Evolutionary conservation across 2,888 invertebrate genomes (phyloP).

Genomic region (Drosophila imparisetae): DNA sequence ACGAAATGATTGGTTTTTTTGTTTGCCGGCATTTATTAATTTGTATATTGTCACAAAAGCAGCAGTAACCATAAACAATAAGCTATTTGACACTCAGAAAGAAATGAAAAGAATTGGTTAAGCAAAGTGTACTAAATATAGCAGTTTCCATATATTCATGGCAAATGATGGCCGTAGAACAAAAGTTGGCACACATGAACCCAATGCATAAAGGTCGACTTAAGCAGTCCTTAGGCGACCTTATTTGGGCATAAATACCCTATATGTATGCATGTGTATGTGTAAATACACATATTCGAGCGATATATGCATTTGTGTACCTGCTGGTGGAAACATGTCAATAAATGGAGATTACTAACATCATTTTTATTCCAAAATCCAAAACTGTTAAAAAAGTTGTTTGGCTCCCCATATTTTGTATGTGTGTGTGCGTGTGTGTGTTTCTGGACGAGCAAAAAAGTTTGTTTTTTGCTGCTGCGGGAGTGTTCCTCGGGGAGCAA

Average conservation of each 20-base stretch:
- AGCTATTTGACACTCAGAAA: constrained; percentile 27
- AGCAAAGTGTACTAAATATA: constrained; percentile 58
- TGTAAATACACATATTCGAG: background rate
- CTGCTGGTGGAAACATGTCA: constrained; percentile 62
- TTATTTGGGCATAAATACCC: constrained; percentile 32
- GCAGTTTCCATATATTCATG: constrained; percentile 75
- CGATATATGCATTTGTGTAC: constrained; percentile 7
- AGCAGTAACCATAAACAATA: constrained; percentile 29
- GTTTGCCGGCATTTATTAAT: constrained; percentile 6
- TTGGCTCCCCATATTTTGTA: constrained; percentile 33
- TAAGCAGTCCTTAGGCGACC: constrained; percentile 43
- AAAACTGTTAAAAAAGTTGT: constrained; percentile 76
- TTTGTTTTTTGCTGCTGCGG: constrained; percentile 42
- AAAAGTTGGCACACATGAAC: constrained; percentile 61
- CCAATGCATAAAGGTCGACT: constrained; percentile 73
- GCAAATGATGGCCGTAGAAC: constrained; percentile 67
- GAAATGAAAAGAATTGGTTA: constrained; percentile 3
- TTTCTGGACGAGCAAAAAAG: constrained; percentile 52
- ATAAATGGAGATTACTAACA: constrained; percentile 81
- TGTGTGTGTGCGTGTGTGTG: constrained; percentile 1
- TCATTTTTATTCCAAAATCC: constrained; percentile 79
- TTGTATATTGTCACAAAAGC: background rate
- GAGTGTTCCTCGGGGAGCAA: constrained; percentile 77
- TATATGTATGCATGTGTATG: background rate
- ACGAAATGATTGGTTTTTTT: background rate